phyloP scores from a whole-genome alignment of 1,140 invertebrate genomes.

The Chymomyza costata region DNA sequence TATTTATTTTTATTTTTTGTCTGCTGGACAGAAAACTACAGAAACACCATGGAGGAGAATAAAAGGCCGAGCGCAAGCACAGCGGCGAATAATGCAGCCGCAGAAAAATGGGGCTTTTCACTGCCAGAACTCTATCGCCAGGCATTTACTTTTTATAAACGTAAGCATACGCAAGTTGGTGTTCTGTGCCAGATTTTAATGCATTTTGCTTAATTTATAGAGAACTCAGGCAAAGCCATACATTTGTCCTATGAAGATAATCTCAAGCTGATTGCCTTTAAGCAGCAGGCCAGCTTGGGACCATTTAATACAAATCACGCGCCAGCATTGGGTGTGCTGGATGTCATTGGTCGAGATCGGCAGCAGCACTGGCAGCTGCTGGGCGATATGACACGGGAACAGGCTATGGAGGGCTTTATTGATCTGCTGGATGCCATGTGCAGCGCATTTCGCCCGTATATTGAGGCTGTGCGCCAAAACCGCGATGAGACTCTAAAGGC shows the following conservation, averaged over 20 bases:
- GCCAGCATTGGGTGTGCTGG: conserved; percentile 92
- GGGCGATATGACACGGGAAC: conserved; percentile 88
- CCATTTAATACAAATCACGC: conserved; percentile 86
- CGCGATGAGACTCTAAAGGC: conserved; percentile 82
- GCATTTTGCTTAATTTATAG: conserved; percentile 76
- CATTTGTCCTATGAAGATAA: conserved; percentile 96
- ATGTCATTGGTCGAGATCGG: conserved; percentile 95
- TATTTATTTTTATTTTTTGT: conserved; percentile 60
- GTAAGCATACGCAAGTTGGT: conserved; percentile 76
- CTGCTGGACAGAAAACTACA: conserved; percentile 26
- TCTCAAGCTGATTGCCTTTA: conserved; percentile 91
- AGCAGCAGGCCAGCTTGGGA: conserved; percentile 92
- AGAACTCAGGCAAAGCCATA: conserved; percentile 96
- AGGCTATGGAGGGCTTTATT: conserved; percentile 95
- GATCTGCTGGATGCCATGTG: conserved; percentile 90
- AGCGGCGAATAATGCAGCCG: conserved; percentile 6
- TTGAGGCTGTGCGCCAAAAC: conserved; percentile 93
- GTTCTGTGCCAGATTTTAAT: conserved; percentile 10
- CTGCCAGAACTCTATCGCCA: conserved; percentile 90
- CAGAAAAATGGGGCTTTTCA: conserved; percentile 81
- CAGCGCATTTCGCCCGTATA: conserved; percentile 91
- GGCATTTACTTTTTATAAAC: conserved; percentile 91
- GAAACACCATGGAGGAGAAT: conserved; percentile 29
- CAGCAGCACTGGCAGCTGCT: conserved; percentile 94
- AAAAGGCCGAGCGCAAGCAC: conserved; percentile 8